Conservation (phyloP, 2,888 invertebrate genomes). For the Nephrotoma guestfalica region DNA sequence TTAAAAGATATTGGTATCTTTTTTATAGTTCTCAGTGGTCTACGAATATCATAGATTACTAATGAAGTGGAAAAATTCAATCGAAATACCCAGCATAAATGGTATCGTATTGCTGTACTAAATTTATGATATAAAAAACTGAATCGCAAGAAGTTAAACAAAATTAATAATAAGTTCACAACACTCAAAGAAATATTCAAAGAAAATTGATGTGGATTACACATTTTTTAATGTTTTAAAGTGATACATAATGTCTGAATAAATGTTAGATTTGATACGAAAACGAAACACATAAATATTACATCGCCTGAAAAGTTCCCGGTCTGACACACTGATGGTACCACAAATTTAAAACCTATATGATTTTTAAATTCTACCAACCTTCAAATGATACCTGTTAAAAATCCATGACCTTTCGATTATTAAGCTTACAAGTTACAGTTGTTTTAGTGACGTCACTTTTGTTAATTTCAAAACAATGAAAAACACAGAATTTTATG, state of each 20-base stretch:
- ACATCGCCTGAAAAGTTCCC: no score
- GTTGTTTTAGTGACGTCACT: no score
- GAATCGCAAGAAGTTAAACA: neutral
- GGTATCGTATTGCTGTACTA: neutral
- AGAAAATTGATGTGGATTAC: neutral
- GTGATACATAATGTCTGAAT: neutral
- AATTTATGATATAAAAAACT: neutral
- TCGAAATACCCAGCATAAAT: neutral
- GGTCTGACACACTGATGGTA: no score
- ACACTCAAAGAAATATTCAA: neutral
- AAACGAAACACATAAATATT: neutral
- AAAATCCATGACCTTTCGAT: no score
- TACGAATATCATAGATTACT: neutral
- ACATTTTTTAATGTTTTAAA: neutral
- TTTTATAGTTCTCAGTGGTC: no score
- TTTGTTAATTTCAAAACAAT: no score
- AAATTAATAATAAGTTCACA: neutral
- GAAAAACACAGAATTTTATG: no score
- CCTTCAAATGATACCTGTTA: no score
- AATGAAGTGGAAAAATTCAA: neutral
- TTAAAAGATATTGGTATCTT: no score
- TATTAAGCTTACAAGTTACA: no score
- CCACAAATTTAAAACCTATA: no score
- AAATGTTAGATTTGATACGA: neutral
- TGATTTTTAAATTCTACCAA: no score